Evolutionary conservation across 2,797 vertebrate genomes (phyloP), one percentile per base, ranked within the genome.

Genomic region (Phrynocephalus forsythii): DNA sequence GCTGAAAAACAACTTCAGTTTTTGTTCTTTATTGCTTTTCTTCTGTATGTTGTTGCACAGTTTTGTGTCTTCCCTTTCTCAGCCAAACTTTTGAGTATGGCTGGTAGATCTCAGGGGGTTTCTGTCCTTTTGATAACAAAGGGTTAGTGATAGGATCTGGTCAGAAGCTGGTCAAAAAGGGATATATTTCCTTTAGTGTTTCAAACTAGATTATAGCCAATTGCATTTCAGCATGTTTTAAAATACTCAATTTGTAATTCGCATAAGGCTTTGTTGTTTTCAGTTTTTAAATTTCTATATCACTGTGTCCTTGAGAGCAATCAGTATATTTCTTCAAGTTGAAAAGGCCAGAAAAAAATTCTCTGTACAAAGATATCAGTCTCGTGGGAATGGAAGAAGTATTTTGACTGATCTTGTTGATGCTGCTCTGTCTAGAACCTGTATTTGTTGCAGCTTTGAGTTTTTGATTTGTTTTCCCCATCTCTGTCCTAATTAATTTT

Each of bases 401-500:
- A 76, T 83, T 92, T 30, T 24, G 81, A 91, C 44, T 86, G 86
- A 93, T 78, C 38, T 68, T 82, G 85, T 89, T 89, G 79, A 71
- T 88, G 73, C 15, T 82, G 26, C 76, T 94, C 1, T 86, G 71
- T 89, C 91, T 88, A 77, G 92, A 94, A 89, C 79, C 56, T 48
- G 2, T 90, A 85, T 93, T 92, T 92, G 83, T 38, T 90, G 73
- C 38, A 91, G 69, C 94, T 94, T 87, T 89, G 81, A 91, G 87
- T 94, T 93, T 91, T 92, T 3, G 0, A 71, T 91, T 93, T 93
- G 83, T 94, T 95, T 96, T 93, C 28, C 79, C 94, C 94, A 68
- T 88, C 76, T 93, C 87, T 92, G 92, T 87, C 91, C 91, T 93
- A 91, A 94, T 93, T 94, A 92, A 92, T 93, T 94, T 94, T 92